Evolutionary conservation across 2,888 invertebrate species (phyloP), one percentile per base, ranked within the genome.

Genomic region (Tenthredo distinguenda): DNA sequence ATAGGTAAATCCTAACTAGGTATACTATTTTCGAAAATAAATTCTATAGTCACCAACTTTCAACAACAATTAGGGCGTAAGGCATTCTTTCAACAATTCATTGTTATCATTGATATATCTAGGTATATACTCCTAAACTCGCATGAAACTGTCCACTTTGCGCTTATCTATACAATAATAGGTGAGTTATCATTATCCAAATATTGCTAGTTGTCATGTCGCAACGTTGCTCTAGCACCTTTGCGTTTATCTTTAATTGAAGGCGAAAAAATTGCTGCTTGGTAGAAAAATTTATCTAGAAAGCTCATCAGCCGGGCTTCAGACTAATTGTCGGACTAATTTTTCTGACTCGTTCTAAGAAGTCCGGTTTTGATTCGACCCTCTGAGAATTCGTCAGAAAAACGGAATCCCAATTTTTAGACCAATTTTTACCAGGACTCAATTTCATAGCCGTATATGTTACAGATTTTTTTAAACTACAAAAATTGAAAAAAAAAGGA

Each of bases 21-120:
- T 37, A 40, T 74, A 26, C 72, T 88, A 84, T 88, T 87, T 89
- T 90, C 89, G 87, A 90, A 90, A 90, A 90, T 77, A 90, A 90
- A 90, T 87, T 88, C 86, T 89, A 84, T 87, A 89, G 87, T 89
- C 87, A 88, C 88, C 88, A 74, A 43, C 40, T 74, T 74, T 43
- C 72, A 74, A 74, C 40, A 74, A 74, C 40, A 43, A 74, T 74
- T 74, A 74, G n/a, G n/a, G 21, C 31, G 6, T 74, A n/a, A 43
- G 15, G 4, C 18, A 34, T 71, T 71, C 21, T 34, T 18, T 18
- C 37, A 37, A 71, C 18, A 71, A 37, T 37, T 71, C 34, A 71
- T 71, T 71, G n/a, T 71, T 6, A 37, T 71, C 37, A 37, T 71
- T 7, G 18, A 71, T 71, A 26, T 62, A 7, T 71, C 47, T 47